Percentiles rank a stretch among this genome's conserved stretches.
Conservation (phyloP, 2,797 vertebrate species). For the Pogonophryne albipinna region DNA sequence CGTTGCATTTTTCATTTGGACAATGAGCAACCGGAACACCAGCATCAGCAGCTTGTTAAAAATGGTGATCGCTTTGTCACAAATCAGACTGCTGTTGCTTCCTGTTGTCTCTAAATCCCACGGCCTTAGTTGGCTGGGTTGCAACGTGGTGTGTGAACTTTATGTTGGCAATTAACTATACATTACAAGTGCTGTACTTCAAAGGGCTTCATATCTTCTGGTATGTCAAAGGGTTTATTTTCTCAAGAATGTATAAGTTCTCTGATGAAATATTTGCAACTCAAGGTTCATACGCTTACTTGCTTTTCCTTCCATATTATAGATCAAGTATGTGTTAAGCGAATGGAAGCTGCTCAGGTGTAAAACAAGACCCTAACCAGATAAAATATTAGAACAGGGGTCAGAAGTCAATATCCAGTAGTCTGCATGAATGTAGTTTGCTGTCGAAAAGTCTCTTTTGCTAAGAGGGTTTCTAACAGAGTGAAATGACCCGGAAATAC, state of each 20-base stretch:
- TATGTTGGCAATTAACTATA: background rate
- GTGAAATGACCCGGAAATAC: no score
- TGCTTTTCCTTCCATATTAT: background rate
- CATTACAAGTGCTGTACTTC: background rate
- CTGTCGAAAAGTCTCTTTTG: no score
- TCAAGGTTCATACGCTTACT: background rate
- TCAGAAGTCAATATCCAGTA: background rate
- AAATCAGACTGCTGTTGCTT: constrained; percentile 54
- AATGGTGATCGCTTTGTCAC: constrained; percentile 72
- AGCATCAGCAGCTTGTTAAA: constrained; percentile 67
- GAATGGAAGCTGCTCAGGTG: background rate
- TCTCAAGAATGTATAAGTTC: background rate
- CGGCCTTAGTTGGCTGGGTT: constrained; percentile 30
- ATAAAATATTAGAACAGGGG: background rate
- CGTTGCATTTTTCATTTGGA: constrained; percentile 67
- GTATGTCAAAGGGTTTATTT: background rate
- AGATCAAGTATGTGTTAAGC: background rate
- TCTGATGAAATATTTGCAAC: background rate
- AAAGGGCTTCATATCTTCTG: background rate
- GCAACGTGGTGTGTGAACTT: background rate
- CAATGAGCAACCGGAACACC: constrained; percentile 64
- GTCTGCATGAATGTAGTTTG: background rate
- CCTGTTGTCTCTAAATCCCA: constrained; percentile 28
- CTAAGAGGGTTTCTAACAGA: no score
- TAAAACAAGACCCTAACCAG: background rate